Evolutionary conservation across 2,113 vertebrate genomes (phyloP), one percentile per base, ranked within the genome.

Genomic region (Sardina pilchardus): DNA sequence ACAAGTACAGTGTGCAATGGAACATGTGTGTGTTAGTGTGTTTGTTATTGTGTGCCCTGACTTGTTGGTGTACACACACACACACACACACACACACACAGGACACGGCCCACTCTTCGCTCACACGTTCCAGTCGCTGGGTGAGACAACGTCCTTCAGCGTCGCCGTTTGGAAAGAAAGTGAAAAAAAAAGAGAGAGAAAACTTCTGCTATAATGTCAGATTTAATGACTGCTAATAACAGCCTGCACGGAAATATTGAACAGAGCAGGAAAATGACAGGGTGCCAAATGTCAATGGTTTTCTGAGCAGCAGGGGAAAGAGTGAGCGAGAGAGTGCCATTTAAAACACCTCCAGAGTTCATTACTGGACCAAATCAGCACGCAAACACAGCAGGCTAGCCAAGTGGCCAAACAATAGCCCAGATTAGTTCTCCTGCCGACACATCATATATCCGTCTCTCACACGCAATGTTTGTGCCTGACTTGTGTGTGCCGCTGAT

Each of bases 251-350:
- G 71, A 78, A 78, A 78, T 17, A 26, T 86, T 81, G 83, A 47
- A 83, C 24, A 17, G 82, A 34, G 63, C 42, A 7, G 47, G 34
- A 83, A 75, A 86, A 59, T 43, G 42, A 81, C 39, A 86, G 45
- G 50, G 67, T 80, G 84, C 17, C 67, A 85, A 85, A 87, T 81
- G 82, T 82, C 83, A 85, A 39, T 47, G 63, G 43, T 53, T 85
- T 82, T 47, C 45, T 34, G 14, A 78, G 71, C 30, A 78, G 14
- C 71, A 17, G 30, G 71, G 71, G 71, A 36, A 78, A 39, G 14
- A 78, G 16, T 36, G 71, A 71, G 63, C 1, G 30, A 71, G 63
- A 26, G n/a, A 30, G 26, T 14, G 63, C 10, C 63, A 71, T 71
- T 71, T 30, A 34, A 71, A 7, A 71, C 63, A 71, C 63, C 63